Conservation (phyloP, 2,888 invertebrate species). For the Eupithecia subumbrata region DNA sequence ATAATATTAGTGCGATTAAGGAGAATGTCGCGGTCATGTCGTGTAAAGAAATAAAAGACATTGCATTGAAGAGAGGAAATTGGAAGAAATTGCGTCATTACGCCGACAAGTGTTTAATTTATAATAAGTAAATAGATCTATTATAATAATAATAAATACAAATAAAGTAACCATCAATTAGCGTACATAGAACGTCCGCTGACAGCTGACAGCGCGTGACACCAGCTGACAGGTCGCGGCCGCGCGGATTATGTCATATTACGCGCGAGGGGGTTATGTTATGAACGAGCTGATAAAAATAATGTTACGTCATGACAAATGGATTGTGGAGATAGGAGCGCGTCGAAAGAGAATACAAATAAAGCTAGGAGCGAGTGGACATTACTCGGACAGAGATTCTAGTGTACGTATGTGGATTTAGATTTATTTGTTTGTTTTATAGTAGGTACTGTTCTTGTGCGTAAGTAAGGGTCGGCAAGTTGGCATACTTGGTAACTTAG, state of each 20-base stretch:
- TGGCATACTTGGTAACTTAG: too few relatives aligned
- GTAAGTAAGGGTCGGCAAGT: too few relatives aligned
- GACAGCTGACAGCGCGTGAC: conserved; percentile 53
- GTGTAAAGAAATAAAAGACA: too few relatives aligned
- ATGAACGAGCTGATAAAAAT: conserved; percentile 25
- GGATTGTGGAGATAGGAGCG: conserved; percentile 15
- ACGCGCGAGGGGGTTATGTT: conserved; percentile 31
- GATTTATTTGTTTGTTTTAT: too few relatives aligned
- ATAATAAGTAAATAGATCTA: too few relatives aligned
- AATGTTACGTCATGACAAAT: conserved; percentile 30
- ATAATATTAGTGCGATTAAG: too few relatives aligned
- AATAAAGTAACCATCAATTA: conserved; percentile 39
- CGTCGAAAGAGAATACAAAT: background rate
- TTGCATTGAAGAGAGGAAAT: too few relatives aligned
- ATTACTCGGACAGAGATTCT: background rate
- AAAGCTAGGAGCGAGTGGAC: background rate
- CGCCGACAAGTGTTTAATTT: background rate
- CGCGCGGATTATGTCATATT: conserved; percentile 74
- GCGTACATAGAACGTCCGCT: conserved; percentile 43
- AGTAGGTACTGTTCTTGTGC: too few relatives aligned
- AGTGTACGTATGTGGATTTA: background rate
- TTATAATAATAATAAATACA: conserved; percentile 38
- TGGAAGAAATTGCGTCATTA: background rate
- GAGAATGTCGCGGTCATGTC: too few relatives aligned
- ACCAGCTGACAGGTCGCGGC: conserved; percentile 72